Evolutionary conservation across 2,888 invertebrate species (phyloP).

Genomic region (Idaea aversata): DNA sequence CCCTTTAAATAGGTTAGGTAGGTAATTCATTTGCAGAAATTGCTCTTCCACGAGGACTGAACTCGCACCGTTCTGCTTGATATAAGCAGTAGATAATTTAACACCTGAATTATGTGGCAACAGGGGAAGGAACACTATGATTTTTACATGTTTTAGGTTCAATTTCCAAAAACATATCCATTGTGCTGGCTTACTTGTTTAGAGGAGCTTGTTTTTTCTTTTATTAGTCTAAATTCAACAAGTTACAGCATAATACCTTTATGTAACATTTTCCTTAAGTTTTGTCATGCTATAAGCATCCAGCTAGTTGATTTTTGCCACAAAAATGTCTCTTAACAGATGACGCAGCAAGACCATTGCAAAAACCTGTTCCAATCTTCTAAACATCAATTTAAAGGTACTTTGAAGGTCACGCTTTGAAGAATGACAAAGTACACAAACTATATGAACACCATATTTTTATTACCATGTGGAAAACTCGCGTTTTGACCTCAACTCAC

Average conservation of each 20-base stretch:
- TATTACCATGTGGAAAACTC: background rate
- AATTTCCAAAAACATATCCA: no score
- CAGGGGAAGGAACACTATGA: no score
- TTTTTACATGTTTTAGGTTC: no score
- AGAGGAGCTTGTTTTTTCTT: background rate
- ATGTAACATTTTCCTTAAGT: background rate
- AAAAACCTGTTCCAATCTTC: background rate
- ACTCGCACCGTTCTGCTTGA: no score
- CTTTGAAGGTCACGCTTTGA: background rate
- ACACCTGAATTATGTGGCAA: no score
- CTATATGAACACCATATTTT: background rate
- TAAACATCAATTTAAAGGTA: background rate
- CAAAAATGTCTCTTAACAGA: background rate
- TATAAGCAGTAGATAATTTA: no score
- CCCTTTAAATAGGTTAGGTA: no score
- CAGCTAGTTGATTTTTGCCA: background rate
- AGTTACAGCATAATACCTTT: background rate
- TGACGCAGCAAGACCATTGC: background rate
- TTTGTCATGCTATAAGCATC: background rate
- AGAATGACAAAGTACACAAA: background rate
- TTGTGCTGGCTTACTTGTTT: no score
- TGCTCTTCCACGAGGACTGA: no score
- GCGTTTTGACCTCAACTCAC: background rate
- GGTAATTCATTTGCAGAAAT: no score
- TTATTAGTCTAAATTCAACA: background rate